Conservation (phyloP, 1,140 invertebrate genomes). For the Anadara kagoshimensis region DNA sequence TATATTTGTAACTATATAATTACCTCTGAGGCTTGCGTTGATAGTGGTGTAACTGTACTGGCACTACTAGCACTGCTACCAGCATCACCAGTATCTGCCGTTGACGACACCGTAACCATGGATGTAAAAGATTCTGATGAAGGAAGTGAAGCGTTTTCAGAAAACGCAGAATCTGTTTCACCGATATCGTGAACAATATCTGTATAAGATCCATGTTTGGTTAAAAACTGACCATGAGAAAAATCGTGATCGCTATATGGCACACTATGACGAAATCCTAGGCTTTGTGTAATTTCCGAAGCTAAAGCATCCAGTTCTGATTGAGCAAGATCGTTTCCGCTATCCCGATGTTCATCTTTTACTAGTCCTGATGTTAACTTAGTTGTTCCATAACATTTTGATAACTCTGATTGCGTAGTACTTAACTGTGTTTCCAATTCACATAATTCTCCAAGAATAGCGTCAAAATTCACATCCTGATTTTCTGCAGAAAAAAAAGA, state of each 20-base stretch:
- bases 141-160: constrained; percentile 93
- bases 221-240: constrained; percentile 33
- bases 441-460: constrained; percentile 94
- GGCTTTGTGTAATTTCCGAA: constrained; percentile 62
- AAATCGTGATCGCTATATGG: constrained; percentile 32
- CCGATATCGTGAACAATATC: constrained; percentile 79
- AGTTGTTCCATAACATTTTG: constrained; percentile 28
- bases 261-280: constrained; percentile 53
- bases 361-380: constrained; percentile 17
- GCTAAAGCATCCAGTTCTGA: constrained; percentile 66
- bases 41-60: constrained; percentile 50
- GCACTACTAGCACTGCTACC: constrained; percentile 60
- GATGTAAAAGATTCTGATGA: constrained; percentile 93
- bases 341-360: constrained; percentile 44
- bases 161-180: constrained; percentile 95
- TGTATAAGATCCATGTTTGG: constrained; percentile 40
- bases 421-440: constrained; percentile 79
- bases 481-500: constrained; percentile 80
- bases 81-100: constrained; percentile 59
- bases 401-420: constrained; percentile 61
- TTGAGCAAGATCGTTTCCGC: constrained; percentile 52
- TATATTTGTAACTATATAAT: constrained; percentile 5
- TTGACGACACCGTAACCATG: constrained; percentile 69
- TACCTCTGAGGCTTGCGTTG: constrained; percentile 59
- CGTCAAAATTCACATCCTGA: constrained; percentile 95